Percentiles rank a stretch among this genome's conserved stretches.
Evolutionary conservation across 2,888 invertebrate genomes (phyloP).

Genomic region (Harpalus rufipes): DNA sequence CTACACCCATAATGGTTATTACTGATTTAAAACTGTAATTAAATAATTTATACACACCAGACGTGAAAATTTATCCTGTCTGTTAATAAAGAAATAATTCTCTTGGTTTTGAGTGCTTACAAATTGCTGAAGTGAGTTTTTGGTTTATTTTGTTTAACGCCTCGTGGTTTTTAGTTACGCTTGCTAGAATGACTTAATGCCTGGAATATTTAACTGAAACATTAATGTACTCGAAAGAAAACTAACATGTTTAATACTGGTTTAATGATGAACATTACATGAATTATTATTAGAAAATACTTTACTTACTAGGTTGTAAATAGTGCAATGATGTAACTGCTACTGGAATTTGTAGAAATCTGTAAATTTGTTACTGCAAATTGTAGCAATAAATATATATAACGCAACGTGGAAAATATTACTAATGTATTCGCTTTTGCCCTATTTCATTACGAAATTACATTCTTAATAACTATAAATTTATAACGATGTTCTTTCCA

Average conservation of each 20-base stretch:
- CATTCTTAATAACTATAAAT: background rate
- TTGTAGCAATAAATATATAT: background rate
- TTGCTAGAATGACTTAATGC: conserved; percentile 6
- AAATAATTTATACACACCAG: conserved; percentile 43
- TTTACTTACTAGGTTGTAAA: background rate
- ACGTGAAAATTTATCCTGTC: conserved; percentile 14
- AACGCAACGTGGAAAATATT: background rate
- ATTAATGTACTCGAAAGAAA: background rate
- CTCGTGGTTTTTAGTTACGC: background rate
- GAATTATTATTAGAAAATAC: conserved; percentile 3
- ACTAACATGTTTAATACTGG: conserved; percentile 1
- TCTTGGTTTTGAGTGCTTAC: background rate
- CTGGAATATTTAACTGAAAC: background rate
- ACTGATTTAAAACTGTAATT: conserved; percentile 53
- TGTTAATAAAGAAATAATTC: conserved; percentile 26
- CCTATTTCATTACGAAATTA: background rate
- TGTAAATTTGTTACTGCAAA: background rate
- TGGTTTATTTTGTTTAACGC: conserved; percentile 16
- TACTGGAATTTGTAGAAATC: conserved; percentile 6
- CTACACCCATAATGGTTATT: conserved; percentile 41
- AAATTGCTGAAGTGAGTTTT: background rate
- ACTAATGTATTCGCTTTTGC: background rate
- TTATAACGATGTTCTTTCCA: background rate
- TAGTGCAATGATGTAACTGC: background rate
- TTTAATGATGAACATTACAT: conserved; percentile 1